Percentiles rank a stretch among this genome's conserved stretches.
These are phyloP conservation scores for Acrocephalus arundinaceus DNA, from an alignment of 2,113 vertebrate species.

Conservation along the genomic window DNA sequence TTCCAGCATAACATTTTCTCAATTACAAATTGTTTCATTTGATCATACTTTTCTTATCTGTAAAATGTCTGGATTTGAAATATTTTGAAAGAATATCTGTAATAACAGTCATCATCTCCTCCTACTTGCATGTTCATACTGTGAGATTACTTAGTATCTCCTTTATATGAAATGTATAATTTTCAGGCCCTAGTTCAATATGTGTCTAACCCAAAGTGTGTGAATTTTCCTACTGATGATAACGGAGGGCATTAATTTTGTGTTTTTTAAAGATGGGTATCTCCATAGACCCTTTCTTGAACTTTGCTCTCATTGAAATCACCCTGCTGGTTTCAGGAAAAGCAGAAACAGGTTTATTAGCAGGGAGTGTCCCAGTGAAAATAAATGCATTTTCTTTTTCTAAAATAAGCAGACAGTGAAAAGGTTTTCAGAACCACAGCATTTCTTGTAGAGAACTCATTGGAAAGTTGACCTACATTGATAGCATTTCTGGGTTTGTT, in stretches of 20 bases:
- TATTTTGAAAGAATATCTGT: slow-evolving; percentile 55
- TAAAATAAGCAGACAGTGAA: not conserved
- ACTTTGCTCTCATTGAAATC: not conserved
- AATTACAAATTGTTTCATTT: slow-evolving; percentile 45
- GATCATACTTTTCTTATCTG: slow-evolving; percentile 55
- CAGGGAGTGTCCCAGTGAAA: not conserved
- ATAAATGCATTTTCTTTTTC: not conserved
- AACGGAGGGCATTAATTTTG: not conserved
- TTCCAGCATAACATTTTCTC: slow-evolving; percentile 6
- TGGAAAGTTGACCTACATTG: not conserved
- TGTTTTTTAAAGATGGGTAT: not conserved
- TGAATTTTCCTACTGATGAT: not conserved
- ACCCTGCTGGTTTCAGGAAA: not conserved
- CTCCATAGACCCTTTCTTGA: not conserved
- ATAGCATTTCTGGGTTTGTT: not conserved
- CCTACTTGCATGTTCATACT: slow-evolving; percentile 39
- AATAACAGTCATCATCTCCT: slow-evolving; percentile 65
- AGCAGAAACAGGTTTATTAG: not conserved
- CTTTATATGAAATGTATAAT: not conserved
- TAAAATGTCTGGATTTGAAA: slow-evolving; percentile 49
- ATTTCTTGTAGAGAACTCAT: not conserved
- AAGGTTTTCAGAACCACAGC: not conserved
- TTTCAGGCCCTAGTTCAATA: slow-evolving; percentile 2
- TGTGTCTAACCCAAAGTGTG: not conserved
- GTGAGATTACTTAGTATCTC: not conserved